Evolutionary conservation across 1,140 invertebrate genomes (phyloP), one percentile per base, ranked within the genome.

Genomic region (Armadillidium nasatum): DNA sequence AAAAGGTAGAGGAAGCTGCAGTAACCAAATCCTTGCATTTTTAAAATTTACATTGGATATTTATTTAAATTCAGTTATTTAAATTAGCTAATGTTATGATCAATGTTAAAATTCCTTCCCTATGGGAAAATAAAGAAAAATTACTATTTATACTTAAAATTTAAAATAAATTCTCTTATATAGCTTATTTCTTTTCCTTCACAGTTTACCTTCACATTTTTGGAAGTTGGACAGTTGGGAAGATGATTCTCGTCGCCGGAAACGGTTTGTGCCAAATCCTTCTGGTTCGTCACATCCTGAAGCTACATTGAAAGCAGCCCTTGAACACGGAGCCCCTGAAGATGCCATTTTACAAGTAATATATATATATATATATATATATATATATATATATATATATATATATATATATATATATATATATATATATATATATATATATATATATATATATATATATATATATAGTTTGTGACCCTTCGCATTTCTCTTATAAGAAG

Each of bases 171-270:
- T 50, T 50, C 46, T 15, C 9, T 15, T 10, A 10, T 50, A 15
- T 50, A 50, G 46, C 9, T 50, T 50, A 50, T 10, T 15, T 50
- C 46, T 50, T 50, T 10, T 10, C 15, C 15, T 9, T 10, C 15
- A 10, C 78, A 89, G 87, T 82, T 82, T 82, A 15, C 83, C 87
- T 74, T 85, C 86, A 81, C 90, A 92, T 81, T 98, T 92, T 86
- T 98, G 96, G 95, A 97, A 96, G 85, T 87, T 99, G 75, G 97
- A 99, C 85, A 92, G 93, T 72, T 99, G 97, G 97, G 97, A 99
- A 87, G 97, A 99, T 87, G 97, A 99, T 88, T 95, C 95, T 22
- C 87, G 97, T 44, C 88, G 97, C 76, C 89, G 96, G 76, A 93
- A 97, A 84, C 88, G 97, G 71, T 93, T 99, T 84, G 92, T 99